phyloP scores from a whole-genome alignment of 1,140 invertebrate genomes.

The Drosophila rufa region DNA sequence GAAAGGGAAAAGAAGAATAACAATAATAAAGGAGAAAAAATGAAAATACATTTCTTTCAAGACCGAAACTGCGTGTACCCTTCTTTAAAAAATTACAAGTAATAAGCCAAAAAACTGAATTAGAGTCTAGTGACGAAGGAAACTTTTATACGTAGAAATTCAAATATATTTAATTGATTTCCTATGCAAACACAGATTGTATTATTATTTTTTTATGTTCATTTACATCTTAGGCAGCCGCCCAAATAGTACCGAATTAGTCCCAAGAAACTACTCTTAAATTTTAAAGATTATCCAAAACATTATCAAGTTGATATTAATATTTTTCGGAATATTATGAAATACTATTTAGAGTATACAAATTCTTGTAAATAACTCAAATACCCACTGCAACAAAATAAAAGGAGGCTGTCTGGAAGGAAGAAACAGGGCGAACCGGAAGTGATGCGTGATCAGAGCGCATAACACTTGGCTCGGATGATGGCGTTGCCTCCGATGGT shows the following conservation, averaged over 20 bases:
- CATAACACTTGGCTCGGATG: conserved; percentile 56
- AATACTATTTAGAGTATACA: not conserved
- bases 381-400: not conserved
- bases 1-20: conserved; percentile 4
- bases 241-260: no score
- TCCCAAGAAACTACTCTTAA: no score
- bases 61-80: not conserved
- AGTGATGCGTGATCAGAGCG: conserved; percentile 65
- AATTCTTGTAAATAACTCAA: not conserved
- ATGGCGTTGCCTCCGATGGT: conserved; percentile 16
- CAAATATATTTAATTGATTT: no score
- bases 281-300: no score
- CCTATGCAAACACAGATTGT: no score
- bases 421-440: conserved; percentile 34
- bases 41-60: not conserved
- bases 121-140: no score
- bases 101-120: not conserved
- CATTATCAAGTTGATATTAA: no score
- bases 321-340: no score
- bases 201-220: no score
- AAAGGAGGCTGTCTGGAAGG: conserved; percentile 13
- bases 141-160: no score
- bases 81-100: not conserved
- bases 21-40: not conserved
- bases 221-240: no score